These are phyloP conservation scores for Odontamblyopus rebecca DNA, from an alignment of 2,797 vertebrate species.

Conservation along the genomic window DNA sequence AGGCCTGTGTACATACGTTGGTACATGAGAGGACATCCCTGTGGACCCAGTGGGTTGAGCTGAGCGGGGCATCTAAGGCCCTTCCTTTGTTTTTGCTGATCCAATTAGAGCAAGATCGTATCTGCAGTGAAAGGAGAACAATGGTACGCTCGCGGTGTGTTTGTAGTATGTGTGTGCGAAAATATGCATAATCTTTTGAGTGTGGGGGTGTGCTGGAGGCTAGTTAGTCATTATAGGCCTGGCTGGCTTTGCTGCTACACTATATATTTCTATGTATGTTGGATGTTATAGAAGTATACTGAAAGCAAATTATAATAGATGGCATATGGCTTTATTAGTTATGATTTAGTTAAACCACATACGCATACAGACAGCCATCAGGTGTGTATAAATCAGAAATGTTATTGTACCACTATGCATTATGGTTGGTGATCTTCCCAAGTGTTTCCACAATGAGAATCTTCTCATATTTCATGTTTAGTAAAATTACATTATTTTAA, in stretches of 20 bases:
- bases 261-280: constrained; percentile 16
- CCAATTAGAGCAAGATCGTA: constrained; percentile 79
- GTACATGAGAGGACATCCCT: constrained; percentile 60
- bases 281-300: constrained; percentile 30
- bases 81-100: constrained; percentile 76
- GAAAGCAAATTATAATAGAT: constrained; percentile 52
- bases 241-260: constrained; percentile 38
- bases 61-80: constrained; percentile 70
- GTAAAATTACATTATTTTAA: too few relatives aligned
- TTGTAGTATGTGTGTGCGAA: constrained; percentile 36
- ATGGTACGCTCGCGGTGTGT: constrained; percentile 65
- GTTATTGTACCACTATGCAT: too few relatives aligned
- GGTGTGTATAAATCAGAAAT: background rate
- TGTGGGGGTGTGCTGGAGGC: constrained; percentile 43
- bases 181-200: constrained; percentile 36
- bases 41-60: constrained; percentile 50
- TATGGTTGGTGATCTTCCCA: too few relatives aligned
- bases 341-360: constrained; percentile 55
- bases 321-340: constrained; percentile 71
- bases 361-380: constrained; percentile 7
- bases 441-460: too few relatives aligned
- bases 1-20: constrained; percentile 52
- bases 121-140: constrained; percentile 76
- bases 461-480: too few relatives aligned
- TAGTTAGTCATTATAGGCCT: constrained; percentile 41